Base-by-base conservation (phyloP, 2,113 vertebrate genomes). In the Peucedramus taeniatus region DNA sequence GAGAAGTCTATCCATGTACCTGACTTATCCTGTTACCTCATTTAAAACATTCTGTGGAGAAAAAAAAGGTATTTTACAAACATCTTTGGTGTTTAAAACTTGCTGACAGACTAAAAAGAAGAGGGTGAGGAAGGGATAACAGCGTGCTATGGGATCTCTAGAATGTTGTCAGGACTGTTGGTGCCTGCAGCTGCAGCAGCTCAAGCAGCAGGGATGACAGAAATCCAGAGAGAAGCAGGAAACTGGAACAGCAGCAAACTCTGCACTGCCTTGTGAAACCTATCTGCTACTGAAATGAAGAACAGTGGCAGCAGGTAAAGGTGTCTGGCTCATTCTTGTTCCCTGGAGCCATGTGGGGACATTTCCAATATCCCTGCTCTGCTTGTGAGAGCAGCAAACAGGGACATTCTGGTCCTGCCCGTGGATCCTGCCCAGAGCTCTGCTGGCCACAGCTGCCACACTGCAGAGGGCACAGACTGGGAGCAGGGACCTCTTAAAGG, bases 401-500 rank as follows among this genome's bases (percentile, higher is more conserved):
- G 8, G 4, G 40, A 54, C 14, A 5, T 11, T n/a, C 10, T 27
- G 61, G 51, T 57, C 31, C 80, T 71, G 22, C 30, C 37, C 56
- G 53, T 13, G 9, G n/a, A 2, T 8, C 33, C 22, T 45, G 22
- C 31, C 50, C 56, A 64, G n/a, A 59, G 21, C 21, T 21, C 59
- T 79, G 61, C 53, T n/a, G 47, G 35, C 40, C 16, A 39, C 22
- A 80, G 27, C 40, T 44, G 42, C 28, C 21, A 11, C 40, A 40
- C 0, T 51, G 47, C 50, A 83, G 23, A 59, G 19, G 35, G n/a
- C 22, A 84, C 2, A 72, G 9, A 1, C 10, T 65, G 37, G 24
- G 20, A 57, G 24, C 20, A 13, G 1, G 30, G 21, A 37, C 0
- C 0, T 13, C 57, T 15, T 1, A 30, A 28, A 4, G 35, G 10